Conservation (phyloP, 2,888 invertebrate genomes). For the Euplagia quadripunctaria region DNA sequence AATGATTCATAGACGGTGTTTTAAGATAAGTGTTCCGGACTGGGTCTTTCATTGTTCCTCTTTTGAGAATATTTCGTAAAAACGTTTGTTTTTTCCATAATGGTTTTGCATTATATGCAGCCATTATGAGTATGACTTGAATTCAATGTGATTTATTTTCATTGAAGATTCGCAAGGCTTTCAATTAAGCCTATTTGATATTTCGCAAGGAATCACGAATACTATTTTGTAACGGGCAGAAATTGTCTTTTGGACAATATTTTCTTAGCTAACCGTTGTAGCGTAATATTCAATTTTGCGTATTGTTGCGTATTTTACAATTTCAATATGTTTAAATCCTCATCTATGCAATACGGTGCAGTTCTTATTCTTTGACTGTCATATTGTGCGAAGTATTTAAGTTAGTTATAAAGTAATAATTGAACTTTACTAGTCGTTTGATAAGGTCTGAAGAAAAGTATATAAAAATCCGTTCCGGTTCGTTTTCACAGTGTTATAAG, state of each 20-base stretch:
- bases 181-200: background rate
- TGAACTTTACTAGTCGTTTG: background rate
- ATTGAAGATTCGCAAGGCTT: background rate
- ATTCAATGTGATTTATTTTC: background rate
- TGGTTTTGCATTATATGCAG: background rate
- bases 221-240: background rate
- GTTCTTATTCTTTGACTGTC: background rate
- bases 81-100: background rate
- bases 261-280: background rate
- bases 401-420: no score
- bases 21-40: slow-evolving; percentile 53
- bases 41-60: slow-evolving; percentile 28
- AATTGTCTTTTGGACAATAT: background rate
- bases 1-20: slow-evolving; percentile 53
- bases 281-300: background rate
- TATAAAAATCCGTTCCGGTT: background rate
- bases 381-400: background rate
- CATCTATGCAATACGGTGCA: background rate
- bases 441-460: background rate
- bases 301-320: background rate
- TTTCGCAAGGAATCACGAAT: background rate
- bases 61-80: slow-evolving; percentile 22
- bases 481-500: background rate
- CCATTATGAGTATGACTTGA: background rate
- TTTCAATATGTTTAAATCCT: background rate